Conservation (phyloP, 2,113 vertebrate species). For the Podarcis muralis region DNA sequence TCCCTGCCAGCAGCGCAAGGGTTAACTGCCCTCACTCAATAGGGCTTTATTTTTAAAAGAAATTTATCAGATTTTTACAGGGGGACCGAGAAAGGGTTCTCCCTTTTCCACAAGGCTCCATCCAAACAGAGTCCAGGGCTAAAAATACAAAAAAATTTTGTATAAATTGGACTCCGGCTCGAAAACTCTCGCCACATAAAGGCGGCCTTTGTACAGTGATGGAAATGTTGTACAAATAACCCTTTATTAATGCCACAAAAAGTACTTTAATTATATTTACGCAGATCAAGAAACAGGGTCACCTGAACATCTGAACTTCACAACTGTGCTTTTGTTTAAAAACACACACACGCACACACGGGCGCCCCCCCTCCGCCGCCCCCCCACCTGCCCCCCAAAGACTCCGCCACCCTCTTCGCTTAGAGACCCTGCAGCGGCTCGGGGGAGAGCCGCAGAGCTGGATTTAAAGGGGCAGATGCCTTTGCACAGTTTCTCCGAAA, state of each 20-base stretch:
- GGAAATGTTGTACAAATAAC: conserved; percentile 99
- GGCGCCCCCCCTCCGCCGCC: not conserved
- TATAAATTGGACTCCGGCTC: conserved; percentile 92
- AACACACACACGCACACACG: not conserved
- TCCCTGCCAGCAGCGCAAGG: conserved; percentile 54
- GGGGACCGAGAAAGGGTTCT: conserved; percentile 82
- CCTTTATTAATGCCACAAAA: conserved; percentile 99
- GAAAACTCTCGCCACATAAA: conserved; percentile 90
- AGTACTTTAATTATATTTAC: conserved; percentile 98
- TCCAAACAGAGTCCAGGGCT: conserved; percentile 86
- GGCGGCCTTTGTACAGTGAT: conserved; percentile 95
- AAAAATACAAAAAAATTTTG: conserved; percentile 92
- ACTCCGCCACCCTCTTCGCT: not conserved
- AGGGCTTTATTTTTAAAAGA: conserved; percentile 83
- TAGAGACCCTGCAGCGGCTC: not conserved
- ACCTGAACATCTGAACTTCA: conserved; percentile 78
- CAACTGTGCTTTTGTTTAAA: conserved; percentile 73
- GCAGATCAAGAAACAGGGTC: conserved; percentile 86
- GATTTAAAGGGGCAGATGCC: not conserved
- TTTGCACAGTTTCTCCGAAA: not conserved
- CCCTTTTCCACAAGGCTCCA: conserved; percentile 82
- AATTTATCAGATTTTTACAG: conserved; percentile 87
- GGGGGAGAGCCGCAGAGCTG: not conserved
- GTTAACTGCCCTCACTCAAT: conserved; percentile 79
- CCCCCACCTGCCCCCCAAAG: not conserved